These are phyloP conservation scores for Idaea aversata DNA, from an alignment of 2,888 invertebrate species.

Conservation along the genomic window DNA sequence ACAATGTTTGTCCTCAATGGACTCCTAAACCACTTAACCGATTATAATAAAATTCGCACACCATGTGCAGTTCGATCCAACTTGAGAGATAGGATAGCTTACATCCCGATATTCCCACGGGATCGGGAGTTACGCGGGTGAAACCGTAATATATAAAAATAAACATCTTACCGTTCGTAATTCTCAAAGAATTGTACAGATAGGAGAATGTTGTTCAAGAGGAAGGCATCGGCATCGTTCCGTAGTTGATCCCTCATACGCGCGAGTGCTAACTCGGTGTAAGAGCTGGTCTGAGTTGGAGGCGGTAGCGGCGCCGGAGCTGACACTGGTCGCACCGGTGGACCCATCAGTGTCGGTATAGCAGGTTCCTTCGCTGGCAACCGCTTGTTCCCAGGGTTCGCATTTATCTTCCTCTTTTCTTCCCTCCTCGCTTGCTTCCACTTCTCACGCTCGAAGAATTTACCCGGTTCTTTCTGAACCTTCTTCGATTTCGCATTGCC, in stretches of 20 bases:
- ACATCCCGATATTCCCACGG: too few relatives aligned
- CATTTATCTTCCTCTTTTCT: slow-evolving; percentile 53
- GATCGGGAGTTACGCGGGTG: too few relatives aligned
- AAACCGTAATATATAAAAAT: too few relatives aligned
- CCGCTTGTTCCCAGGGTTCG: slow-evolving; percentile 49
- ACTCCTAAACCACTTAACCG: too few relatives aligned
- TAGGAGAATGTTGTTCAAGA: slow-evolving; percentile 88
- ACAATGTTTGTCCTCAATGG: too few relatives aligned
- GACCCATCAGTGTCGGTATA: slow-evolving; percentile 36
- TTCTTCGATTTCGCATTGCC: slow-evolving; percentile 69
- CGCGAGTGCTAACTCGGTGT: slow-evolving; percentile 77
- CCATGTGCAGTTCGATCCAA: too few relatives aligned
- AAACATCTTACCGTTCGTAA: slow-evolving; percentile 82
- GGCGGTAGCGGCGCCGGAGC: slow-evolving; percentile 46
- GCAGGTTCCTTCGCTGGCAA: slow-evolving; percentile 47
- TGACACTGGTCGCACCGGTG: slow-evolving; percentile 35
- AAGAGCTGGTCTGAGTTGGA: slow-evolving; percentile 56
- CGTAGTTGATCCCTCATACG: slow-evolving; percentile 81
- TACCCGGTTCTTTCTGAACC: slow-evolving; percentile 61
- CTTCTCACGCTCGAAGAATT: slow-evolving; percentile 65
- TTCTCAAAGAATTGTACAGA: slow-evolving; percentile 89
- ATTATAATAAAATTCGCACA: too few relatives aligned
- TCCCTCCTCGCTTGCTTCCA: slow-evolving; percentile 61
- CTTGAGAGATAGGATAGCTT: too few relatives aligned
- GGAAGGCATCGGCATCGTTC: slow-evolving; percentile 83